Percentiles rank a stretch among this genome's conserved stretches.
These are phyloP conservation scores for Ptilorrhoa leucosticta DNA, from an alignment of 2,113 vertebrate species.

Conservation along the genomic window DNA sequence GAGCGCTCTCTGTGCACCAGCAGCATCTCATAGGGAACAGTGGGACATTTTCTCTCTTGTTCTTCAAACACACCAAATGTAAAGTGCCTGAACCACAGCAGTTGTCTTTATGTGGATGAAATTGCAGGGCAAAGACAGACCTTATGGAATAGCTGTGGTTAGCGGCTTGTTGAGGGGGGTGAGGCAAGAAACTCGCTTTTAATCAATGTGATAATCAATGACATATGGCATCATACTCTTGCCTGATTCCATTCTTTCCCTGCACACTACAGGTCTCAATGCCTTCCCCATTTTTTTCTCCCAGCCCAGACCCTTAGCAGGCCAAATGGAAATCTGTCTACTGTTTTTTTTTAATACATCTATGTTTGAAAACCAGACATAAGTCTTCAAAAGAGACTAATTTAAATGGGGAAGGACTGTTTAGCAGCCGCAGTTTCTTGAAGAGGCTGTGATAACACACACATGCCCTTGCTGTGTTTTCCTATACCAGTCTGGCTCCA, in stretches of 20 bases:
- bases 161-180: constrained; percentile 67
- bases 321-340: constrained; percentile 43
- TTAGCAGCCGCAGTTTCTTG: constrained; percentile 74
- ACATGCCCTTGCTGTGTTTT: background rate
- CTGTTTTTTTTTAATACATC: background rate
- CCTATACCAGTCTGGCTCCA: background rate
- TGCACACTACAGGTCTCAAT: background rate
- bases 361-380: constrained; percentile 41
- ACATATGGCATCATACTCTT: constrained; percentile 69
- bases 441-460: constrained; percentile 66
- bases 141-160: constrained; percentile 80
- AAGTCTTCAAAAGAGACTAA: constrained; percentile 75
- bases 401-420: constrained; percentile 77
- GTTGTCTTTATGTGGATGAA: constrained; percentile 63
- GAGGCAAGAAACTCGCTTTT: constrained; percentile 78
- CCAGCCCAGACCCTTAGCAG: background rate
- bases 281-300: background rate
- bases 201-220: constrained; percentile 84
- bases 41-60: constrained; percentile 3
- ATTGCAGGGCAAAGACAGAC: constrained; percentile 68
- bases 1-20: constrained; percentile 2
- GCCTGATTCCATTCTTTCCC: constrained; percentile 55
- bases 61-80: constrained; percentile 63
- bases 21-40: constrained; percentile 11
- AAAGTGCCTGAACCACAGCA: constrained; percentile 78